These are phyloP conservation scores for Brachionus plicatilis DNA, from an alignment of 1,140 invertebrate genomes.

Conservation along the genomic window DNA sequence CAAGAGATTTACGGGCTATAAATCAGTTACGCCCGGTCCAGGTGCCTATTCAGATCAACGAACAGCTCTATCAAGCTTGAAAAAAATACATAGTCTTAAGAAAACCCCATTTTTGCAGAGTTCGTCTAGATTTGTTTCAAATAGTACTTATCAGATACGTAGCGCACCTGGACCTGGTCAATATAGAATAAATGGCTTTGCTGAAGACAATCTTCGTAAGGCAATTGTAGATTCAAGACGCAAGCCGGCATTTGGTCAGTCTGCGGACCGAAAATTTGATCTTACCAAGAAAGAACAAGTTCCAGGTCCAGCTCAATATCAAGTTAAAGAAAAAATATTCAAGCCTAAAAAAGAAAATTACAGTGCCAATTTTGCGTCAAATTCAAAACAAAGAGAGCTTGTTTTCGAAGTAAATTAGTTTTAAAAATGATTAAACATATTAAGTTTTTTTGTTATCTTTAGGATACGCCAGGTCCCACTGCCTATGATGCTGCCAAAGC, in stretches of 20 bases:
- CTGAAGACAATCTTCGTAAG: constrained; percentile 52
- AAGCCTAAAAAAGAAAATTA: constrained; percentile 44
- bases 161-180: constrained; percentile 49
- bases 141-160: neutral
- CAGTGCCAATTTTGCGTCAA: constrained; percentile 50
- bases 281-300: constrained; percentile 45
- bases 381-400: constrained; percentile 44
- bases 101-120: constrained; percentile 54
- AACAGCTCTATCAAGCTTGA: constrained; percentile 48
- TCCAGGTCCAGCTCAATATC: constrained; percentile 42
- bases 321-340: constrained; percentile 44
- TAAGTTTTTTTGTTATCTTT: constrained; percentile 41
- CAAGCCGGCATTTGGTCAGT: constrained; percentile 51
- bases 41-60: constrained; percentile 54
- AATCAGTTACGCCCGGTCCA: constrained; percentile 46
- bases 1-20: constrained; percentile 49
- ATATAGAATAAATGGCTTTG: constrained; percentile 53
- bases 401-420: constrained; percentile 11
- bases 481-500: constrained; percentile 51
- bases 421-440: constrained; percentile 41
- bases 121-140: constrained; percentile 47
- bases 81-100: constrained; percentile 51
- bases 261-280: constrained; percentile 45
- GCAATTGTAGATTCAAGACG: constrained; percentile 51
- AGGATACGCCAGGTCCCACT: constrained; percentile 51